Conservation (phyloP, 1,140 invertebrate genomes). For the Oscheius sp. region DNA sequence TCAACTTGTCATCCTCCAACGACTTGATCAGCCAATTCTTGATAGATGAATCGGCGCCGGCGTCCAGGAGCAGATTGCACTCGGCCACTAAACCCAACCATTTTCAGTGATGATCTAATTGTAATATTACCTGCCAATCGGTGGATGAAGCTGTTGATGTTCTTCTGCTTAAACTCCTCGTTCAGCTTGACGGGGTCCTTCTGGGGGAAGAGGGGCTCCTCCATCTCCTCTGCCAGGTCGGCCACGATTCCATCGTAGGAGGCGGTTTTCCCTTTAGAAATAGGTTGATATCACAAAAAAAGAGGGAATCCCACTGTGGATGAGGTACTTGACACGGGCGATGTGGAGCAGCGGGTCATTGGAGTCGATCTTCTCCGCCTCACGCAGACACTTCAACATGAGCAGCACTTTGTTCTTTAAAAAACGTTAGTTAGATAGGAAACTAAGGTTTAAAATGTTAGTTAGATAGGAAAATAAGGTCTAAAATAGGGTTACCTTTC, state of each 20-base stretch:
- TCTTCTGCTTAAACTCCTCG: conserved; percentile 30
- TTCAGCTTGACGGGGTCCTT: conserved; percentile 26
- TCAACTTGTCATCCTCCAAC: conserved; percentile 29
- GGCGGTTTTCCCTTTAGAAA: conserved; percentile 19
- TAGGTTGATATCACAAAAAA: not conserved
- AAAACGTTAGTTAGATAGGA: not conserved
- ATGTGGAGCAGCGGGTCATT: conserved; percentile 39
- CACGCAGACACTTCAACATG: conserved; percentile 52
- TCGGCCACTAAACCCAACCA: conserved; percentile 26
- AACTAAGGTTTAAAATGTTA: not conserved
- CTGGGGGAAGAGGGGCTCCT: conserved; percentile 18
- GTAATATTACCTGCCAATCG: conserved; percentile 33
- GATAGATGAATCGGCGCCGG: not conserved
- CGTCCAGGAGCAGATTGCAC: conserved; percentile 13
- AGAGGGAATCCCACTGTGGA: conserved; percentile 19
- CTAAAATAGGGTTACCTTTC: no score
- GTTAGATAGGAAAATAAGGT: not conserved
- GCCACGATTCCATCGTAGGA: not conserved
- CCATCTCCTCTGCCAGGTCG: conserved; percentile 19
- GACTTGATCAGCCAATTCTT: conserved; percentile 32
- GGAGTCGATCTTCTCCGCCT: conserved; percentile 40
- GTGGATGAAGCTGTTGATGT: conserved; percentile 26
- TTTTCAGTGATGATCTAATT: not conserved
- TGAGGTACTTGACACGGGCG: conserved; percentile 39
- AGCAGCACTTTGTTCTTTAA: conserved; percentile 44